Evolutionary conservation across 1,140 invertebrate species (phyloP), one percentile per base, ranked within the genome.

Genomic region (Anastatus disparis): DNA sequence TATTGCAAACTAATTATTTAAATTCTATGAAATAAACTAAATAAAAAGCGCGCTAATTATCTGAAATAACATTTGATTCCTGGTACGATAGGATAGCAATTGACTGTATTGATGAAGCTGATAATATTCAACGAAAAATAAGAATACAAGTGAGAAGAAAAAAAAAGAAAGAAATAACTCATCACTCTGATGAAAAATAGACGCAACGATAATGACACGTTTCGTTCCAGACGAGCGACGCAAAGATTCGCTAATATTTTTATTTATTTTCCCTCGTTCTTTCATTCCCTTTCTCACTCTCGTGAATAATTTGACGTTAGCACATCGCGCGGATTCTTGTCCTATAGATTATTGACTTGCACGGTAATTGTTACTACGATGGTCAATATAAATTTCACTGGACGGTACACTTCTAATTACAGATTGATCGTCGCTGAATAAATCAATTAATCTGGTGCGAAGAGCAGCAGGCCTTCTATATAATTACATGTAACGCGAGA

Each of bases 361-460:
- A n/a, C n/a, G n/a, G n/a, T n/a, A n/a, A 2, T 13, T 38, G 0
- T 40, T 22, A n/a, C n/a, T n/a, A n/a, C n/a, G n/a, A n/a, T n/a
- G n/a, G n/a, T 10, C 20, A 15, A 29, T 3, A 48, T 29, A 53
- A 2, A 13, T 71, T 48, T 31, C 12, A 46, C 65, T 64, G 77
- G 77, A 79, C 77, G 81, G 78, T 78, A 73, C 50, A 53, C 55
- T 48, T 69, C 75, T 84, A 84, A 84, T 84, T 84, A 75, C 73
- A 68, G 73, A 82, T 82, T 79, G 77, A 79, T 75, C 78, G 75
- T 78, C 74, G 74, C 74, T 83, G 82, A 84, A 84, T 82, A 75
- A 79, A 78, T 69, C 78, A 82, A 82, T 84, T 82, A 83, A 75
- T 44, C 73, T 71, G 42, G 64, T 71, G 64, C 31, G 29, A 72